Percentiles rank a stretch among this genome's conserved stretches.
phyloP scores from a whole-genome alignment of 1,140 invertebrate species.

The Portunus trituberculatus region DNA sequence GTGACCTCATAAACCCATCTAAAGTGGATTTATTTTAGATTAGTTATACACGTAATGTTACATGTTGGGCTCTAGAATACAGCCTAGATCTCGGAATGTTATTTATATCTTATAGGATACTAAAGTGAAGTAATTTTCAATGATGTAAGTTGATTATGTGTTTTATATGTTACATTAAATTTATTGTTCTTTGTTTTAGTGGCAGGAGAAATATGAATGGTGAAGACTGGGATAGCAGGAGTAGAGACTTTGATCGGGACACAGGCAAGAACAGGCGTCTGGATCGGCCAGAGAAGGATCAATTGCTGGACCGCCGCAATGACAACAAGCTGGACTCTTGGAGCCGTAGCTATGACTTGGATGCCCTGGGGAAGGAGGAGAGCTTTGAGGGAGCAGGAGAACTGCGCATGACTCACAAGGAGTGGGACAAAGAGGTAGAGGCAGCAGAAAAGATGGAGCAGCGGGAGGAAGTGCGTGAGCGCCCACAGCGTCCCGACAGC shows the following conservation, averaged over 20 bases:
- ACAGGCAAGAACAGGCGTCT: conserved; percentile 46
- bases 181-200: background rate
- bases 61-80: no score
- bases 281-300: conserved; percentile 55
- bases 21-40: no score
- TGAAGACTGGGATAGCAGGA: conserved; percentile 66
- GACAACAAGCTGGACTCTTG: conserved; percentile 64
- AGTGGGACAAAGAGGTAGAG: conserved; percentile 75
- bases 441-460: conserved; percentile 67
- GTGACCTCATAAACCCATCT: no score
- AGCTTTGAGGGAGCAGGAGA: conserved; percentile 49
- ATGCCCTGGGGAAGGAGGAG: conserved; percentile 26
- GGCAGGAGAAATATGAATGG: conserved; percentile 69
- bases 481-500: conserved; percentile 78
- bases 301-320: conserved; percentile 39
- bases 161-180: no score
- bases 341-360: conserved; percentile 49
- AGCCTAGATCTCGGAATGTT: no score
- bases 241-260: conserved; percentile 67
- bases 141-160: no score
- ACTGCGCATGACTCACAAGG: conserved; percentile 70
- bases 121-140: no score
- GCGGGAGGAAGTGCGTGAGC: conserved; percentile 71
- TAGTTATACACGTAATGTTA: no score
- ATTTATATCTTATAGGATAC: no score